phyloP scores from a whole-genome alignment of 2,888 invertebrate species.

The Chloroclysta siterata region DNA sequence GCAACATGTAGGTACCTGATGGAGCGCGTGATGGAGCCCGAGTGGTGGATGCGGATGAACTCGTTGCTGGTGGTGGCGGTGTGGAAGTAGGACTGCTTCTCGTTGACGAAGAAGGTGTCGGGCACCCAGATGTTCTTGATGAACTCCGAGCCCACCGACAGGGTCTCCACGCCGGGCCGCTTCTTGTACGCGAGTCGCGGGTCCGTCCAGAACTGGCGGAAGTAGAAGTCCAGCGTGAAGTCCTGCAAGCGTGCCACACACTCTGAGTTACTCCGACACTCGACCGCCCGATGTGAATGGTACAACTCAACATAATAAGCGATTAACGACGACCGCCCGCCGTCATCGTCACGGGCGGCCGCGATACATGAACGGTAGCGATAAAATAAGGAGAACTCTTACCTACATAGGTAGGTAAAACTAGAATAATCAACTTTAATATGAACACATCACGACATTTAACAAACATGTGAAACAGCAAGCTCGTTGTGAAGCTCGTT shows the following conservation, averaged over 20 bases:
- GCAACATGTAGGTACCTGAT: slow-evolving; percentile 87
- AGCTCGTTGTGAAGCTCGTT: slow-evolving; percentile 35
- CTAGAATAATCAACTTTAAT: slow-evolving; percentile 21
- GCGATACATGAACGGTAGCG: slow-evolving; percentile 28
- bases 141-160: slow-evolving; percentile 96
- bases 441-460: slow-evolving; percentile 41
- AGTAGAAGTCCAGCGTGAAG: slow-evolving; percentile 98
- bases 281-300: neutral
- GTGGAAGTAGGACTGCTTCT: slow-evolving; percentile 99
- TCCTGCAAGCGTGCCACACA: slow-evolving; percentile 83
- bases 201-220: slow-evolving; percentile 98
- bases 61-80: slow-evolving; percentile 99
- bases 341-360: slow-evolving; percentile 3
- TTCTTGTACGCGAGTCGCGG: slow-evolving; percentile 95
- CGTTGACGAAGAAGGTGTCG: slow-evolving; percentile 99
- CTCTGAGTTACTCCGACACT: slow-evolving; percentile 1
- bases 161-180: slow-evolving; percentile 92
- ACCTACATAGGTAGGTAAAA: neutral
- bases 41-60: slow-evolving; percentile 96
- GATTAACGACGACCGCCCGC: slow-evolving; percentile 1
- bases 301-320: slow-evolving; percentile 22
- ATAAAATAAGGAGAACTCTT: slow-evolving; percentile 8
- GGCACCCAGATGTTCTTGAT: slow-evolving; percentile 99
- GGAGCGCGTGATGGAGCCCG: slow-evolving; percentile 95
- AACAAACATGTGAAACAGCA: slow-evolving; percentile 41